Percentiles rank a stretch among this genome's conserved stretches.
These are phyloP conservation scores for Corydoras sp. DNA, from an alignment of 2,113 vertebrate species.

Conservation along the genomic window DNA sequence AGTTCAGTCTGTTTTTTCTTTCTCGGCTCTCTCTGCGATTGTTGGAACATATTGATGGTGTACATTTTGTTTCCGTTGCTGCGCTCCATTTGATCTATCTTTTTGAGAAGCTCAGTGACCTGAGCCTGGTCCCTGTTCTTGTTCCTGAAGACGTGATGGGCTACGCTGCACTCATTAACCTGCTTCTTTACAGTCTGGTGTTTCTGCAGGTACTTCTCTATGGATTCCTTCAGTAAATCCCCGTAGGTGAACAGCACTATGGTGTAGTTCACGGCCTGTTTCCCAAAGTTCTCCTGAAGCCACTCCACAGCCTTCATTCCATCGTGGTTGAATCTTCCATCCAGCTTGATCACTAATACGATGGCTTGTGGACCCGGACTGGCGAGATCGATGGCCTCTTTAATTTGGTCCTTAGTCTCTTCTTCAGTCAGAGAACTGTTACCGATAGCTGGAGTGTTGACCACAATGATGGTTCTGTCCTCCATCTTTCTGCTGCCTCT, in stretches of 20 bases:
- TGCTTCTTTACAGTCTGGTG: conserved; percentile 53
- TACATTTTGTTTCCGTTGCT: neutral
- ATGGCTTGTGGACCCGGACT: conserved; percentile 60
- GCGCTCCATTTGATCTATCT: neutral
- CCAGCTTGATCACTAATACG: conserved; percentile 60
- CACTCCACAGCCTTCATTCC: conserved; percentile 56
- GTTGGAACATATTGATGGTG: neutral
- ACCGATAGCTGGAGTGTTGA: neutral
- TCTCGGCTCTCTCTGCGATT: neutral
- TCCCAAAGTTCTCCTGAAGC: conserved; percentile 67
- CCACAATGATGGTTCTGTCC: neutral
- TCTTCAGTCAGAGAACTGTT: neutral
- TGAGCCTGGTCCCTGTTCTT: conserved; percentile 27
- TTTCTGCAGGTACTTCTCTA: conserved; percentile 45
- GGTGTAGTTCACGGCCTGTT: conserved; percentile 56
- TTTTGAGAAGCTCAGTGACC: neutral
- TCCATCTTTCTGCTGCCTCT: neutral
- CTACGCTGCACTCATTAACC: conserved; percentile 50
- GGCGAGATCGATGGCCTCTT: neutral
- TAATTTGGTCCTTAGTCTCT: neutral
- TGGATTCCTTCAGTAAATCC: conserved; percentile 55
- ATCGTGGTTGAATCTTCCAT: conserved; percentile 57
- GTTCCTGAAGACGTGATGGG: conserved; percentile 63
- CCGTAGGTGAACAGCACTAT: conserved; percentile 63
- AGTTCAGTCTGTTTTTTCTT: neutral